phyloP scores from a whole-genome alignment of 2,888 invertebrate genomes.

The Odontocerum albicorne region DNA sequence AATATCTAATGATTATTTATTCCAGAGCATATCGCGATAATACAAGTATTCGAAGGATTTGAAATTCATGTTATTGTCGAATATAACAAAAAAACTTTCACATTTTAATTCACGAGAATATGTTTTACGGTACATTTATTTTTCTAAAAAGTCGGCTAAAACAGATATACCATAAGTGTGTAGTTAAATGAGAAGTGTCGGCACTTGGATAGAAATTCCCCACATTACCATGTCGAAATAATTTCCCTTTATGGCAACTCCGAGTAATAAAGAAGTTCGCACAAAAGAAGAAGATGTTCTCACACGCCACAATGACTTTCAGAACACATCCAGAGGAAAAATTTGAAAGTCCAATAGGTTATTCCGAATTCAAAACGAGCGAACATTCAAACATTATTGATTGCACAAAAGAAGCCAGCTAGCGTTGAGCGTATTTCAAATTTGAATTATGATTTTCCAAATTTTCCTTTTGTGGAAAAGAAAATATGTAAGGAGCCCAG shows the following conservation, averaged over 20 bases:
- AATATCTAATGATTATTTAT: too few species aligned
- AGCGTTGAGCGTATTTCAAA: conserved; percentile 59
- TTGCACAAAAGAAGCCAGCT: conserved; percentile 58
- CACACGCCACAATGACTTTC: conserved; percentile 25
- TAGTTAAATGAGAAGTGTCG: too few species aligned
- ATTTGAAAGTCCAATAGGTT: conserved; percentile 37
- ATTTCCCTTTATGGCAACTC: background rate
- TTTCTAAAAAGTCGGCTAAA: too few species aligned
- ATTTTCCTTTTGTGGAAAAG: conserved; percentile 50
- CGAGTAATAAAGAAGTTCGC: conserved; percentile 18
- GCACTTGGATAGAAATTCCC: too few species aligned
- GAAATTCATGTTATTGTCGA: too few species aligned
- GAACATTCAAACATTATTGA: conserved; percentile 46
- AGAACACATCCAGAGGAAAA: conserved; percentile 21
- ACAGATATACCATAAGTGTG: too few species aligned
- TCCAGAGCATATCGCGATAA: too few species aligned
- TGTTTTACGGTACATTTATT: too few species aligned
- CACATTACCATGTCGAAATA: background rate
- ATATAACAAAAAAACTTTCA: too few species aligned
- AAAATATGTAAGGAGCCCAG: conserved; percentile 60
- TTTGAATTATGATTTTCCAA: conserved; percentile 51
- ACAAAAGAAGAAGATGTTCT: conserved; percentile 25
- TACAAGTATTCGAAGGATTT: too few species aligned
- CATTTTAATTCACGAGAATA: too few species aligned
- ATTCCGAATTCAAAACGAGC: conserved; percentile 32